phyloP scores from a whole-genome alignment of 2,888 invertebrate species.

The Drosophila austrosaltans region DNA sequence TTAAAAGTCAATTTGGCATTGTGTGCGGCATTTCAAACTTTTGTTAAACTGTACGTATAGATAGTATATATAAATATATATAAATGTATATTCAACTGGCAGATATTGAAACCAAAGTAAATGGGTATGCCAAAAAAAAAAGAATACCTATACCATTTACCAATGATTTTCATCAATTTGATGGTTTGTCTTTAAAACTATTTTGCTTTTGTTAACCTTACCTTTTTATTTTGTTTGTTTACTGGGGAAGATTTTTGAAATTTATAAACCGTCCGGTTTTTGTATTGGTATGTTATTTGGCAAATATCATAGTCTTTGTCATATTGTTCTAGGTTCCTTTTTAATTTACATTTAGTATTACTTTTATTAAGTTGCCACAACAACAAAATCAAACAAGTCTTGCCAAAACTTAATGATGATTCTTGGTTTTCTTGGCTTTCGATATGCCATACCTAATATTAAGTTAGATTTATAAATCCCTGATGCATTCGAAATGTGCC shows the following conservation, averaged over 20 bases:
- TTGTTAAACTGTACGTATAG: conserved; percentile 10
- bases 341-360: conserved; percentile 39
- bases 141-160: background rate
- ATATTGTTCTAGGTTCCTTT: conserved; percentile 69
- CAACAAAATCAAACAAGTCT: conserved; percentile 82
- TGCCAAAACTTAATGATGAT: conserved; percentile 74
- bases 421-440: conserved; percentile 32
- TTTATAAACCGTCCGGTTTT: conserved; percentile 12
- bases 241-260: background rate
- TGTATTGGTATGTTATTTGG: conserved; percentile 15
- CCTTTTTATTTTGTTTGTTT: background rate
- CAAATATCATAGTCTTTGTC: conserved; percentile 22
- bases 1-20: conserved; percentile 27
- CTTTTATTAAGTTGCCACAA: conserved; percentile 50
- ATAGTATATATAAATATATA: too few species aligned
- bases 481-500: conserved; percentile 82
- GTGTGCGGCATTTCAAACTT: conserved; percentile 68
- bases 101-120: background rate
- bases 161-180: background rate
- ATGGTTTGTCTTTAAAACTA: background rate
- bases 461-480: conserved; percentile 18
- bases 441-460: conserved; percentile 22
- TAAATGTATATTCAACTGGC: background rate
- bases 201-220: background rate
- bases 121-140: background rate